A percentile compares a stretch with the other conserved stretches of the same genome.
These are phyloP conservation scores for Paguma larvata DNA, from an alignment of 2,797 vertebrate genomes.

Conservation along the genomic window DNA sequence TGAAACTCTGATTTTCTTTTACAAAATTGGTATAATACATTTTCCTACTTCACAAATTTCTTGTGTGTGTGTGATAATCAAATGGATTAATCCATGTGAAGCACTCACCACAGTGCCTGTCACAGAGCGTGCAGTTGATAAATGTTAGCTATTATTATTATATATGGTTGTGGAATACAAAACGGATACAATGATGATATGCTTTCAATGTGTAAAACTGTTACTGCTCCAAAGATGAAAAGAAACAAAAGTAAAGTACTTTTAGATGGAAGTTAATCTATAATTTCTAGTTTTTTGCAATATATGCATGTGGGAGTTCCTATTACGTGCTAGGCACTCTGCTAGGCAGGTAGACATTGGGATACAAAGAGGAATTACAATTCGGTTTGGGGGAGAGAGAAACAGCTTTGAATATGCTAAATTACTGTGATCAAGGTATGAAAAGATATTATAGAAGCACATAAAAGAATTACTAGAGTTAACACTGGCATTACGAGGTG, in stretches of 20 bases:
- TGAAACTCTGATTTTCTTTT: not conserved
- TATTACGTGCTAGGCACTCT: not conserved
- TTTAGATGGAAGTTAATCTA: not conserved
- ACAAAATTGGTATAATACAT: not conserved
- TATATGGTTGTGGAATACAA: not conserved
- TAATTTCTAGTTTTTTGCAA: not conserved
- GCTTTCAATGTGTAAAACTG: not conserved
- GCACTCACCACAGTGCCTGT: not conserved
- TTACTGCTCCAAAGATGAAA: not conserved
- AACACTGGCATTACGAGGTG: not conserved
- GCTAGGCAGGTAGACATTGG: not conserved
- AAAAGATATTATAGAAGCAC: not conserved
- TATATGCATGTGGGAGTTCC: not conserved
- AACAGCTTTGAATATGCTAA: not conserved
- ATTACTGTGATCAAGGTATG: not conserved
- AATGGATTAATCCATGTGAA: slow-evolving; percentile 20
- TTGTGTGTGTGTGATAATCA: not conserved
- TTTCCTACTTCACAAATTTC: not conserved
- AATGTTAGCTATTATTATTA: slow-evolving; percentile 38
- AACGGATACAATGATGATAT: not conserved
- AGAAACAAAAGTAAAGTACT: not conserved
- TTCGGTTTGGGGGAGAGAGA: not conserved
- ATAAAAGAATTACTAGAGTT: not conserved
- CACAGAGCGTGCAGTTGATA: not conserved
- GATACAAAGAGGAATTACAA: not conserved